Evolutionary conservation across 2,113 vertebrate genomes (phyloP), one percentile per base, ranked within the genome.

Genomic region (Bungarus multicinctus): DNA sequence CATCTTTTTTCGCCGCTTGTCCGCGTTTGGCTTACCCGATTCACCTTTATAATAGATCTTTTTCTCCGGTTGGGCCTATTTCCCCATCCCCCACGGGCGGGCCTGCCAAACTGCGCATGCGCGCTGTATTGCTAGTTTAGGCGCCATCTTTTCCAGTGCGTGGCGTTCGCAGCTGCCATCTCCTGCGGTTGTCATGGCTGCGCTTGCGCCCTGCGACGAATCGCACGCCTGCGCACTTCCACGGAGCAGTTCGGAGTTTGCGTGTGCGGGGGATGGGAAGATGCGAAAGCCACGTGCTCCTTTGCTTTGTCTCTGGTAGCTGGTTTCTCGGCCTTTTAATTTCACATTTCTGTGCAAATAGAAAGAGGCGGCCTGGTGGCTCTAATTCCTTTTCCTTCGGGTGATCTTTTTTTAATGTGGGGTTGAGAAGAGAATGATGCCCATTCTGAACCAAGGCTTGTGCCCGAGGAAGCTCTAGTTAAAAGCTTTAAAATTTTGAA

Each of bases 101-200:
- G 11, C 10, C 5, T 34, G 54, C 23, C 18, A 22, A 0, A 0
- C 0, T 20, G 22, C 87, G 45, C n/a, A 2, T 6, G 88, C 20
- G 85, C 58, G 5, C 5, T 34, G 4, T 0, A 10, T 23, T 8
- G 55, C 3, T 16, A 27, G 1, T 5, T 16, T 20, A 45, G 53
- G 16, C 25, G 50, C 60, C 89, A 60, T 89, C n/a, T 91, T 50
- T 91, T 14, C 74, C 60, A 58, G 47, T 95, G 95, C 95, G 94
- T 95, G 97, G 92, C 96, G 94, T 93, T 39, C 34, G 1, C 1
- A 0, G 85, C 9, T 12, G 9, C 12, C 30, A 5, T 43, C 22
- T 53, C 0, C 20, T 14, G 3, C 23, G 3, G 9, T 0, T 10
- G 25, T 45, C 20, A 74, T 69, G 12, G 54, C 43, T 87, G 90